Base-by-base conservation (phyloP, 92 coral and sea anemone species). In the Muricea muricata region DNA sequence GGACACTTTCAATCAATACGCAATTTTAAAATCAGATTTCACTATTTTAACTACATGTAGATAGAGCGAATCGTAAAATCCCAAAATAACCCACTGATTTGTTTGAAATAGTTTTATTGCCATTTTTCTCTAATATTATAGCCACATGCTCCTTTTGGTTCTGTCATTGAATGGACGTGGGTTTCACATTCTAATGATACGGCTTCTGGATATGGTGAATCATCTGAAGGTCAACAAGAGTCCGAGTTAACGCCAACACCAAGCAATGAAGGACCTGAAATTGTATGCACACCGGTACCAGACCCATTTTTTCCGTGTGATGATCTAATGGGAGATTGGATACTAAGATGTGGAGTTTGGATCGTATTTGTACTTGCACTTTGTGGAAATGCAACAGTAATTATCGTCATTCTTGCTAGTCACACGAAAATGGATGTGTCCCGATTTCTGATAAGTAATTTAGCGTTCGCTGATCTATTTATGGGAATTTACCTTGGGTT, bases 221-320 rank as follows among this genome's bases (percentile, higher is more conserved):
- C 42, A 9, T 37, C 42, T 9, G 9, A 4, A 4, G 4, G 9
- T 37, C 54, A 37, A 58, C 3, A 15, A 7, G n/a, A 56, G 76
- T 55, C 67, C 74, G 45, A 70, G 35, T 5, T 34, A 37, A 37
- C 4, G 42, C 4, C 42, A 4, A 4, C 42, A 4, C 42, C 42
- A 37, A 4, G 9, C 42, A 9, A 37, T 14, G 34, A 20, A 23
- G 80, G 24, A 0, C 7, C 7, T 18, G 69, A 87, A 39, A 90
- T 93, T 5, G 78, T 75, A 33, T 96, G 99, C 81, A 96, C 93
- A 18, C 99, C 99, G 0, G 84, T 88, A 26, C 99, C 99, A 0
- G 99, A 92, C 50, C 93, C 99, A 0, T 96, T 96, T 75, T 93
- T 93, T 66, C 99, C 99, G 14, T 96, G 99, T 31, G 97, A 96